Evolutionary conservation across 1,140 invertebrate species (phyloP).

Genomic region (Sarcophaga peregrina): DNA sequence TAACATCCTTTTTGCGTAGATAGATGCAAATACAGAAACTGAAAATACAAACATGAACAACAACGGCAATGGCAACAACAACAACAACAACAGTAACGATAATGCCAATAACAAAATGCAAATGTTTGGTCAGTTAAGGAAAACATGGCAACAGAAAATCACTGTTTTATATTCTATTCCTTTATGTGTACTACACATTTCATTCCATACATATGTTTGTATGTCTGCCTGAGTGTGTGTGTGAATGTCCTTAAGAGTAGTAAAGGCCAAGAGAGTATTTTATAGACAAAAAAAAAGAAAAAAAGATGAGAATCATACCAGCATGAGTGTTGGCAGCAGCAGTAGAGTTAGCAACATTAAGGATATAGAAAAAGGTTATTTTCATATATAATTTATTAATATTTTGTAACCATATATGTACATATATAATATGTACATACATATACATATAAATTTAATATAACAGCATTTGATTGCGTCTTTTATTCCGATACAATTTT

Average conservation of each 20-base stretch:
- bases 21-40: not conserved
- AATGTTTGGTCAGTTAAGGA: conserved; percentile 16
- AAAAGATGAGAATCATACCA: not conserved
- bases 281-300: not conserved
- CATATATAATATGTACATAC: not conserved
- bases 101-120: not conserved
- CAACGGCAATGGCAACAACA: not conserved
- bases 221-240: not conserved
- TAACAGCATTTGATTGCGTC: not conserved
- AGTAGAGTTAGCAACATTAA: not conserved
- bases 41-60: not conserved
- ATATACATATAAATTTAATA: not conserved
- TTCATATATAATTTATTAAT: not conserved
- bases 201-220: not conserved
- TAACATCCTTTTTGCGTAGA: conserved; percentile 23
- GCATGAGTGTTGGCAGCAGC: not conserved
- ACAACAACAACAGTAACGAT: not conserved
- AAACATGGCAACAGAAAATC: conserved; percentile 29
- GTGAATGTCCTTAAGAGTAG: not conserved
- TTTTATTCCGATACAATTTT: not conserved
- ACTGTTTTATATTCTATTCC: not conserved
- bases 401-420: not conserved
- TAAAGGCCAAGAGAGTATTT: not conserved
- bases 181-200: not conserved
- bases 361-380: not conserved